phyloP scores from a whole-genome alignment of 2,113 vertebrate species.

The Tragelaphus buxtoni region DNA sequence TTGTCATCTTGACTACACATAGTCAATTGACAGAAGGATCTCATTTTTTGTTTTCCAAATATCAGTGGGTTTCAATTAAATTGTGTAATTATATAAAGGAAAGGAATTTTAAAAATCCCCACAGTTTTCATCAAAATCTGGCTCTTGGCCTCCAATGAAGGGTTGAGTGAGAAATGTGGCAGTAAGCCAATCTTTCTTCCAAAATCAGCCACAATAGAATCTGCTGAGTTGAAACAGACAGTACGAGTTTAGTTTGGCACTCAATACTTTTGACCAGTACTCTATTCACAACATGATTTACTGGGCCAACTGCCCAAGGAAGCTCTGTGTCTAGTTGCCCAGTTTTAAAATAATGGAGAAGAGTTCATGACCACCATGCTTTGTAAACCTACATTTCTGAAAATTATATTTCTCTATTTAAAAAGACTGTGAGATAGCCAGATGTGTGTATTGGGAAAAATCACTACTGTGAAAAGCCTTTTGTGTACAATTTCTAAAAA shows the following conservation, averaged over 20 bases:
- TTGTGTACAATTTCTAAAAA: constrained; percentile 71
- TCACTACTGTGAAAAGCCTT: constrained; percentile 60
- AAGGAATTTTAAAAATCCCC: not conserved
- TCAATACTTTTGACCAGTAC: constrained; percentile 22
- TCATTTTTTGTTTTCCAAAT: not conserved
- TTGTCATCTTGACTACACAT: not conserved
- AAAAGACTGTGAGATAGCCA: constrained; percentile 66
- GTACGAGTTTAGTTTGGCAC: constrained; percentile 59
- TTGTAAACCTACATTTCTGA: constrained; percentile 59
- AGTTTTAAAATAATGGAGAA: constrained; percentile 58
- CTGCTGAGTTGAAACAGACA: constrained; percentile 52
- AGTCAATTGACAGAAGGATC: not conserved
- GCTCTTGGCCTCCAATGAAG: constrained; percentile 1
- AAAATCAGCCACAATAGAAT: constrained; percentile 60
- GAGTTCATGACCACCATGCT: constrained; percentile 59
- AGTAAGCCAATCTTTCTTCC: constrained; percentile 50
- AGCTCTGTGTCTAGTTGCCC: constrained; percentile 38
- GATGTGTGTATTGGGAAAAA: constrained; percentile 67
- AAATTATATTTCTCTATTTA: constrained; percentile 69
- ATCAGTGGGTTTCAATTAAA: constrained; percentile 28
- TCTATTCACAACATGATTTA: constrained; percentile 61
- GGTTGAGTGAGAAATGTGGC: constrained; percentile 39
- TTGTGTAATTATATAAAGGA: constrained; percentile 36
- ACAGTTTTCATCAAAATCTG: constrained; percentile 38
- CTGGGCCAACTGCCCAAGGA: constrained; percentile 47